Percentiles rank a stretch among this genome's conserved stretches.
phyloP scores from a whole-genome alignment of 2,113 vertebrate species.

The Bambusicola thoracicus region DNA sequence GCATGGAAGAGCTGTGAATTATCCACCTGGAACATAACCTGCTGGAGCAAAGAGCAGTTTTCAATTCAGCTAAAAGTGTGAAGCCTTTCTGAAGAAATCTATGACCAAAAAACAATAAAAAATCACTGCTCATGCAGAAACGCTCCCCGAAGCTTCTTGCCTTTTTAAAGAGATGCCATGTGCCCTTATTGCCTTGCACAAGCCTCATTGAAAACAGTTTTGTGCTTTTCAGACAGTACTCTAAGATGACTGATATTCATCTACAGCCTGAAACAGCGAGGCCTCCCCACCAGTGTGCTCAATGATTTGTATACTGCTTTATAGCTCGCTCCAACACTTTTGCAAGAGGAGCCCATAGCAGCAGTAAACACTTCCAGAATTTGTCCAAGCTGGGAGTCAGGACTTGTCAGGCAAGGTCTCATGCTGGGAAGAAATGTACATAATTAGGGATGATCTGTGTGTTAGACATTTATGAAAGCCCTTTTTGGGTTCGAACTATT shows the following conservation, averaged over 20 bases:
- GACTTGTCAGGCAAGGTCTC: background rate
- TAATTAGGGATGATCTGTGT: conserved; percentile 4
- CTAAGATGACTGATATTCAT: background rate
- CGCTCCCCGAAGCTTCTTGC: background rate
- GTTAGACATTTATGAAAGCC: background rate
- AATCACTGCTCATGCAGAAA: background rate
- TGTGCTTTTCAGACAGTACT: background rate
- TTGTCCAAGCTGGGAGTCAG: background rate
- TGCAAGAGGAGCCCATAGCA: background rate
- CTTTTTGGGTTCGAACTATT: background rate
- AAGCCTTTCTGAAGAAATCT: conserved; percentile 8
- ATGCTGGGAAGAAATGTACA: background rate
- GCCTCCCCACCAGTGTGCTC: background rate
- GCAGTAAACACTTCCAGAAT: conserved; percentile 20
- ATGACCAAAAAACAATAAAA: background rate
- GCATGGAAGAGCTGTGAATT: conserved; percentile 9
- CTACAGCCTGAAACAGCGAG: background rate
- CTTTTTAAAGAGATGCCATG: background rate
- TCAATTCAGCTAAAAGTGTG: background rate
- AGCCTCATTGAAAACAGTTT: conserved; percentile 17
- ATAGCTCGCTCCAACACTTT: background rate
- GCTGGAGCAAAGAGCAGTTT: background rate
- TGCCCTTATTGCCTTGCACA: conserved; percentile 10
- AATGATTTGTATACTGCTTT: background rate
- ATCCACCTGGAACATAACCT: background rate